Base-by-base conservation (phyloP, 2,888 invertebrate genomes). In the Deilephila porcellus region DNA sequence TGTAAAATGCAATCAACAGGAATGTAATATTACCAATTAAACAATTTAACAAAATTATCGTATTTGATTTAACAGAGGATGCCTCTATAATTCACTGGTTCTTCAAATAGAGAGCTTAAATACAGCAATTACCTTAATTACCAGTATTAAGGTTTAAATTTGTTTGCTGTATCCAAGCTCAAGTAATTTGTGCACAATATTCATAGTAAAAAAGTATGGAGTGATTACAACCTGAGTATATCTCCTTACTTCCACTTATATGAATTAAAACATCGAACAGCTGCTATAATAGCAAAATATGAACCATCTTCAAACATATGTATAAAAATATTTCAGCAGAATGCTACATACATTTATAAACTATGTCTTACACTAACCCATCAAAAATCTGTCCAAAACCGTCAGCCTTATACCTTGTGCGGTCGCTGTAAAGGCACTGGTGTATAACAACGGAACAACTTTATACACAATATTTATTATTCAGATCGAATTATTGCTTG, bases 11-110 rank as follows among this genome's bases (percentile, higher is more conserved):
- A 85, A 88, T 84, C 84, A 87, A 90, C 86, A 86, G 92, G 92
- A 93, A 93, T 93, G 93, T 92, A 91, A 85, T 83, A 85, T 78
- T 86, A 90, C 88, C 86, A 88, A 93, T 90, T 89, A 93, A 92
- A 88, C 81, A 83, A 87, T 81, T 90, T 92, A 91, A 93, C 88
- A 83, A 87, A 88, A 84, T 79, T 79, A 79, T 84, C 80, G 80
- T 86, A 78, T 88, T 85, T 90, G 80, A 85, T 85, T 85, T 78
- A 75, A 82, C 78, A 74, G 73, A 79, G 82, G 81, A 86, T 85
- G 83, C 85, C 82, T 85, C 74, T 29, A 52, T 6, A 25, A 14
- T 20, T 25, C n/a, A n/a, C 37, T 64, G 14, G n/a, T n/a, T 6
- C n/a, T n/a, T 56, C 6, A 53, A 19, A 0, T 19, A 4, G 11